phyloP scores from a whole-genome alignment of 2,797 vertebrate species.

The Sardinella longiceps region DNA sequence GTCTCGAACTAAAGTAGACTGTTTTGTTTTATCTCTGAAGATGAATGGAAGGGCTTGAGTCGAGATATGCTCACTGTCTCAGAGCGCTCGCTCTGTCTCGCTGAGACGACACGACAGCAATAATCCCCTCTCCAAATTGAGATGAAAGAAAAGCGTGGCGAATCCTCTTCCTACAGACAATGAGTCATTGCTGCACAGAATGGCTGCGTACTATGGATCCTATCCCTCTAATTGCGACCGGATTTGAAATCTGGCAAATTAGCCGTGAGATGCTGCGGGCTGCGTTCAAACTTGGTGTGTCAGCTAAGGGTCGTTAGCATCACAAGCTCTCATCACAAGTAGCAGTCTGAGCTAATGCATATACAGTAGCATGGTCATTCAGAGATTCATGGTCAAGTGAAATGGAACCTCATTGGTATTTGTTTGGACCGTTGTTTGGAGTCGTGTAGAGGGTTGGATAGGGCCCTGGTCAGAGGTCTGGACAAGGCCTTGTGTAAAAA shows the following conservation, averaged over 20 bases:
- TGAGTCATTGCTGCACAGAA: constrained; percentile 33
- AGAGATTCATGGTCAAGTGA: neutral
- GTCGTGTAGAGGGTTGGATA: neutral
- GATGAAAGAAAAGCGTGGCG: constrained; percentile 39
- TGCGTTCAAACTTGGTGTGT: constrained; percentile 1
- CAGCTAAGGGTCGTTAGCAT: neutral
- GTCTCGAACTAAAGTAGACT: neutral
- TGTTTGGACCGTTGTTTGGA: neutral
- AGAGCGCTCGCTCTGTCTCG: neutral
- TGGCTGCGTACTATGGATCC: constrained; percentile 25
- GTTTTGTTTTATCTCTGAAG: neutral
- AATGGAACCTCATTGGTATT: neutral
- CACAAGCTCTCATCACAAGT: neutral
- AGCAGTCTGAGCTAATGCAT: neutral
- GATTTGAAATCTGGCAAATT: constrained; percentile 29
- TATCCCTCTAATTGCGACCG: constrained; percentile 31
- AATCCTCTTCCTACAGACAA: constrained; percentile 36
- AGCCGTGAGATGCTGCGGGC: constrained; percentile 17
- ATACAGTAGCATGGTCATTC: no score
- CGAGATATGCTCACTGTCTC: neutral
- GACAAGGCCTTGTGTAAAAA: constrained; percentile 60
- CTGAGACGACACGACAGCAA: constrained; percentile 20
- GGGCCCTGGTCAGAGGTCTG: neutral
- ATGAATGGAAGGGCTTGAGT: neutral
- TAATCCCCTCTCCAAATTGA: constrained; percentile 2